Base-by-base conservation (phyloP, 2,113 vertebrate species). In the Rhinogobius similis region DNA sequence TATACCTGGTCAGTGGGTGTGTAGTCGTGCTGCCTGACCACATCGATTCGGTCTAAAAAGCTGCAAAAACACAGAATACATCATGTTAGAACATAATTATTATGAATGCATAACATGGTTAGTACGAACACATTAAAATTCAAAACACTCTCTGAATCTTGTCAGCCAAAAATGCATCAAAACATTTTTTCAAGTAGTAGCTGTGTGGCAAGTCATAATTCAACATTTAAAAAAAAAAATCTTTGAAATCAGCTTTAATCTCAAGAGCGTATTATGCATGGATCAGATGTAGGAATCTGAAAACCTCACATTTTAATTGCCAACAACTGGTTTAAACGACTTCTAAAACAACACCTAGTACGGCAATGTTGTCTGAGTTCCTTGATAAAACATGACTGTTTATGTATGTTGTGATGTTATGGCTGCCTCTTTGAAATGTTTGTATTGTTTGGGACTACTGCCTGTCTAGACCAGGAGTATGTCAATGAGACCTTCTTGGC, bases 1-100 rank as follows among this genome's bases (percentile, higher is more conserved):
- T 38, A 75, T 70, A 91, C 90, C 89, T 92, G 90, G 73, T 92
- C 89, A 4, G 86, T 89, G 63, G 90, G 90, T 48, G 83, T 90
- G 83, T 92, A 92, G 78, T 92, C 89, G 0, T 74, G 84, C 76
- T 88, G 90, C 70, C 83, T 68, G 64, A 92, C 89, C 29, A 90
- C 82, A 32, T 91, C 88, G 11, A 89, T 82, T 81, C 87, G 67
- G 82, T 92, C 89, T 74, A 91, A 80, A 77, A 92, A 91, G 85
- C 89, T 92, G 80, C 24, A 78, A 81, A 65, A 27, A 53, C 18
- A 53, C 50, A 14, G 13, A 55, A 26, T 13, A 12, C 23, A 55
- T 14, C 50, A 52, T 0, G 20, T 78, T 48, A 58, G 12, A 62
- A 62, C 13, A 43, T 14, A 20, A 68, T 14, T 32, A 65, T 27